Percentiles rank a stretch among this genome's conserved stretches.
Evolutionary conservation across 2,113 vertebrate species (phyloP).

Genomic region (Brienomyrus longianalis): DNA sequence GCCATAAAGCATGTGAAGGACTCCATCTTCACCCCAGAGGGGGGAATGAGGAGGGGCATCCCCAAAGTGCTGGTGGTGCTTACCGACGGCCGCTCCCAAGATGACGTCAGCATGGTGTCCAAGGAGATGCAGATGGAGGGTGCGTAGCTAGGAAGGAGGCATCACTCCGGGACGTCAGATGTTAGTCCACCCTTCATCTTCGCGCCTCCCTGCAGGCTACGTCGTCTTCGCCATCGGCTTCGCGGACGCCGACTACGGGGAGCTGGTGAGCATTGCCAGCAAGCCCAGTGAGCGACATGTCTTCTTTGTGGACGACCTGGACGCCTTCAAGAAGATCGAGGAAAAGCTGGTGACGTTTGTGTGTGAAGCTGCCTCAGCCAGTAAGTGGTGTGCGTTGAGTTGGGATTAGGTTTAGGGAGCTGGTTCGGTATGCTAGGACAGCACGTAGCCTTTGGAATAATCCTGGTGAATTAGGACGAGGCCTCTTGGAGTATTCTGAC

Average conservation of each 20-base stretch:
- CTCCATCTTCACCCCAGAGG: constrained; percentile 70
- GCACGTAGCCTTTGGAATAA: background rate
- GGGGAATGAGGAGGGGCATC: constrained; percentile 76
- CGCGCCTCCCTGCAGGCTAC: constrained; percentile 62
- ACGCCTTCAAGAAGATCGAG: constrained; percentile 91
- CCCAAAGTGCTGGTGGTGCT: constrained; percentile 92
- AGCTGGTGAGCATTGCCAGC: constrained; percentile 90
- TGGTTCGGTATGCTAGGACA: background rate
- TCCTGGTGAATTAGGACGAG: background rate
- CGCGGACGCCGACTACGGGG: constrained; percentile 89
- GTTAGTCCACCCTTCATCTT: background rate
- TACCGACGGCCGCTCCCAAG: constrained; percentile 90
- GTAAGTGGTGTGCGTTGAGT: constrained; percentile 57
- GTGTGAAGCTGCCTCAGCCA: constrained; percentile 92
- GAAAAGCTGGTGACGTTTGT: constrained; percentile 95
- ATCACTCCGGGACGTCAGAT: background rate
- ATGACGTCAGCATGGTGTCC: constrained; percentile 86
- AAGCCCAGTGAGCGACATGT: constrained; percentile 86
- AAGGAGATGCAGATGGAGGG: constrained; percentile 87
- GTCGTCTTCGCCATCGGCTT: constrained; percentile 92
- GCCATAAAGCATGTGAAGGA: constrained; percentile 89
- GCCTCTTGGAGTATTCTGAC: background rate
- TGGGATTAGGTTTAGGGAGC: background rate
- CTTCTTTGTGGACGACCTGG: constrained; percentile 96
- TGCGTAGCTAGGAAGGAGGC: constrained; percentile 39